Conservation (phyloP, 2,888 invertebrate genomes). For the Pterostichus madidus region DNA sequence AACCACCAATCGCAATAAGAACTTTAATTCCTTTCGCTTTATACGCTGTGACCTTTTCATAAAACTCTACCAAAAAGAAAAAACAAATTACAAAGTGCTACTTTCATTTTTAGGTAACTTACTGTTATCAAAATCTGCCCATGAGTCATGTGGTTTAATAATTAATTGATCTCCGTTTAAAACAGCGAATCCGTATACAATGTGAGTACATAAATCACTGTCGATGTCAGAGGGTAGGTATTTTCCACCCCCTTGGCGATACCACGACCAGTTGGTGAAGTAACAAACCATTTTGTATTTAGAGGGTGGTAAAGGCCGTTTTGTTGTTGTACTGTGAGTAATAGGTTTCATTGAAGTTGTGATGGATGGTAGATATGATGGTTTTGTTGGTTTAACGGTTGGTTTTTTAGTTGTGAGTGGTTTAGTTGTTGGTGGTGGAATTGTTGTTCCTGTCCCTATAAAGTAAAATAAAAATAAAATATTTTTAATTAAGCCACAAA, state of each 20-base stretch:
- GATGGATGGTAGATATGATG: constrained; percentile 62
- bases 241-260: constrained; percentile 90
- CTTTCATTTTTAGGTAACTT: constrained; percentile 74
- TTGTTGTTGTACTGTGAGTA: constrained; percentile 68
- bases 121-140: constrained; percentile 94
- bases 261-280: constrained; percentile 97
- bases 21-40: constrained; percentile 88
- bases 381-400: constrained; percentile 65
- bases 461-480: too few species aligned
- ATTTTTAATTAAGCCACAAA: too few species aligned
- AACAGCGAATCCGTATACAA: constrained; percentile 95
- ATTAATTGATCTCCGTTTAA: constrained; percentile 86
- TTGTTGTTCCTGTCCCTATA: not conserved
- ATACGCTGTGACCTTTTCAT: constrained; percentile 89
- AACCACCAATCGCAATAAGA: constrained; percentile 93
- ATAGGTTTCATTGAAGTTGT: constrained; percentile 67
- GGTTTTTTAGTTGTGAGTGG: constrained; percentile 40
- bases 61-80: constrained; percentile 82
- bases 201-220: constrained; percentile 91
- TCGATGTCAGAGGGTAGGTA: constrained; percentile 91
- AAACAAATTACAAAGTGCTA: constrained; percentile 69
- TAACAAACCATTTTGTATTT: constrained; percentile 91
- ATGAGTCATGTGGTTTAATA: constrained; percentile 92
- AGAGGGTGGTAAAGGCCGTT: constrained; percentile 69
- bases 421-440: constrained; percentile 39